These are phyloP conservation scores for Balearica regulorum DNA, from an alignment of 2,797 vertebrate species.

Conservation along the genomic window DNA sequence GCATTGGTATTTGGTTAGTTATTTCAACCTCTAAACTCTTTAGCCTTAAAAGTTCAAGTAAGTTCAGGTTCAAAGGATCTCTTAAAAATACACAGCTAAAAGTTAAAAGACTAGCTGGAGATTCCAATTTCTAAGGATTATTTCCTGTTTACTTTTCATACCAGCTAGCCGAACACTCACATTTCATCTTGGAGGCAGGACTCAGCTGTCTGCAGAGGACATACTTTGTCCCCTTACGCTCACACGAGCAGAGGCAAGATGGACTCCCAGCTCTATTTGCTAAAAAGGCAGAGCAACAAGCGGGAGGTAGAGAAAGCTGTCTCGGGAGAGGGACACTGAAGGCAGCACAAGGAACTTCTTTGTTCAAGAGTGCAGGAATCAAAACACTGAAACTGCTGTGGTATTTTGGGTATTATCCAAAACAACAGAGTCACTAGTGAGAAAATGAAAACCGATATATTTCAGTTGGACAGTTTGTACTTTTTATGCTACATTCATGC, in stretches of 20 bases:
- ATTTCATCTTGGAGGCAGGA: constrained; percentile 37
- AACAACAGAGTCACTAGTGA: not conserved
- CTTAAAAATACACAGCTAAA: constrained; percentile 43
- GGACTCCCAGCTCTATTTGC: not conserved
- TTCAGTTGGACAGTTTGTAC: constrained; percentile 55
- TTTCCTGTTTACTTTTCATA: constrained; percentile 65
- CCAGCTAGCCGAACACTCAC: constrained; percentile 36
- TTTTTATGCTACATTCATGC: constrained; percentile 33
- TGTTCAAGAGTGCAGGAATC: constrained; percentile 4
- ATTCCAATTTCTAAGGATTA: constrained; percentile 54
- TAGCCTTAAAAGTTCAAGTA: constrained; percentile 46
- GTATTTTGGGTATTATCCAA: constrained; percentile 59
- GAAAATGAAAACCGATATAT: constrained; percentile 58
- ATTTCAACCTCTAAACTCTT: constrained; percentile 54
- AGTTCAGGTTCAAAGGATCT: constrained; percentile 58
- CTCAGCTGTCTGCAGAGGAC: constrained; percentile 16
- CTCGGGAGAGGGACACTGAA: not conserved
- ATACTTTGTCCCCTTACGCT: constrained; percentile 18
- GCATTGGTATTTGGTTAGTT: constrained; percentile 13
- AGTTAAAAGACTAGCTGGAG: constrained; percentile 36
- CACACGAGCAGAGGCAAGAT: not conserved
- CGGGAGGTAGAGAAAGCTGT: not conserved
- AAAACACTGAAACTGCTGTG: constrained; percentile 52
- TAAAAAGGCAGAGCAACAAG: constrained; percentile 24
- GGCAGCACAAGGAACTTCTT: constrained; percentile 36